Evolutionary conservation across 2,113 vertebrate genomes (phyloP).

Genomic region (Stercorarius parasiticus): DNA sequence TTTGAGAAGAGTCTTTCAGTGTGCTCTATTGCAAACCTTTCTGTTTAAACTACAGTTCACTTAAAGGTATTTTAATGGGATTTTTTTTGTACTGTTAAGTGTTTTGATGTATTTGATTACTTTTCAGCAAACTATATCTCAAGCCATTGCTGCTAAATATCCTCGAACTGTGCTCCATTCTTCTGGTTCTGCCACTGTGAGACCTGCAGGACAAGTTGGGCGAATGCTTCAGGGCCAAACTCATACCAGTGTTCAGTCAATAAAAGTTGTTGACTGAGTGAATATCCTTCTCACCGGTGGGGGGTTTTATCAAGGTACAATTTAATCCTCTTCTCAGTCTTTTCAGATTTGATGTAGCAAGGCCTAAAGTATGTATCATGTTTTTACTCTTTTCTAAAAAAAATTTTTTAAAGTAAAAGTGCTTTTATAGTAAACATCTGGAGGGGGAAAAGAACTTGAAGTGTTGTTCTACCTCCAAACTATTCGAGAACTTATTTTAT

Average conservation of each 20-base stretch:
- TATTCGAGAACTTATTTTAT: slow-evolving; percentile 51
- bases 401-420: background rate
- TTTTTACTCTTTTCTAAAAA: slow-evolving; percentile 45
- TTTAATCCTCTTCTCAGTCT: background rate
- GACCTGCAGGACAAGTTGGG: slow-evolving; percentile 72
- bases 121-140: slow-evolving; percentile 90
- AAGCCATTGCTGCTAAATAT: slow-evolving; percentile 89
- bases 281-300: background rate
- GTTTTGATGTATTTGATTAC: slow-evolving; percentile 2
- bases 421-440: background rate
- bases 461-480: slow-evolving; percentile 48
- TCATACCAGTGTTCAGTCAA: slow-evolving; percentile 78
- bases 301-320: slow-evolving; percentile 6
- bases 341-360: background rate
- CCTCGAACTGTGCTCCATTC: slow-evolving; percentile 80
- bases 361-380: slow-evolving; percentile 24
- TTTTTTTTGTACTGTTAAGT: background rate
- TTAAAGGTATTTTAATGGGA: background rate
- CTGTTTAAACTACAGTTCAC: background rate
- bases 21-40: background rate
- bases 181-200: slow-evolving; percentile 53
- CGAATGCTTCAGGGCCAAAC: slow-evolving; percentile 63
- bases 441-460: background rate
- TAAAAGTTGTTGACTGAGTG: slow-evolving; percentile 91
- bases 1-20: background rate